Evolutionary conservation across 2,888 invertebrate genomes (phyloP), one percentile per base, ranked within the genome.

Genomic region (Stratiomys singularior): DNA sequence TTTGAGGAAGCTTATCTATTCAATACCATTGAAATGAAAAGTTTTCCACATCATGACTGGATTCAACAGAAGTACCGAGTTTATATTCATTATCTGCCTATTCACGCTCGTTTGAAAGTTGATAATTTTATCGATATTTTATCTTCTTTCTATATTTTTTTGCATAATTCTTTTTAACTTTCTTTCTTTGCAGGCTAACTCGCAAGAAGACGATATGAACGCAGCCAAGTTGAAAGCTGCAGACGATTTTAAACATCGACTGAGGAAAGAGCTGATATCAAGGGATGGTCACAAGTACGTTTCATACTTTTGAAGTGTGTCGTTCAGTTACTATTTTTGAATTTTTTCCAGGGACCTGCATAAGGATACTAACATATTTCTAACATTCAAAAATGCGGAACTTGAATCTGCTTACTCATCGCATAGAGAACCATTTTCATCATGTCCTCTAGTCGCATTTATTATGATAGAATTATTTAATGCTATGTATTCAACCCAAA

Each of bases 221-320:
- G 66, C 64, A 25, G 46, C 69, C 2, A 78, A 80, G 18, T 71
- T 71, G 46, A 67, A 77, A 76, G 86, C 86, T 74, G 81, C 85
- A 64, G 93, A 94, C 85, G 94, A 94, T 86, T 93, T 96, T 88
- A 92, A 94, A 88, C 90, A 92, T 85, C 89, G 93, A 84, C 89
- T 96, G 82, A 90, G 93, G 83, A 93, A 95, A 85, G 96, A 96
- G 86, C 90, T 96, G 78, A 93, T 95, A 81, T 94, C 93, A 85
- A 90, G 95, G 84, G 95, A 96, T 87, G 93, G 94, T 72, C 92
- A 94, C 87, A 93, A 92, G 94, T 94, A 89, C 11, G 37, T 37
- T 5, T 37, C 37, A 37, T 58, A 5, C 23, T 25, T 3, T 1
- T 21, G 27, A 63, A 63, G 27, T 25, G 9, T 37, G 37, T 37